A percentile compares a stretch with the other conserved stretches of the same genome.
Evolutionary conservation across 30 jellyfish, hydroid and myxozoan species (phyloP).

Genomic region (Rhopilema esculentum): DNA sequence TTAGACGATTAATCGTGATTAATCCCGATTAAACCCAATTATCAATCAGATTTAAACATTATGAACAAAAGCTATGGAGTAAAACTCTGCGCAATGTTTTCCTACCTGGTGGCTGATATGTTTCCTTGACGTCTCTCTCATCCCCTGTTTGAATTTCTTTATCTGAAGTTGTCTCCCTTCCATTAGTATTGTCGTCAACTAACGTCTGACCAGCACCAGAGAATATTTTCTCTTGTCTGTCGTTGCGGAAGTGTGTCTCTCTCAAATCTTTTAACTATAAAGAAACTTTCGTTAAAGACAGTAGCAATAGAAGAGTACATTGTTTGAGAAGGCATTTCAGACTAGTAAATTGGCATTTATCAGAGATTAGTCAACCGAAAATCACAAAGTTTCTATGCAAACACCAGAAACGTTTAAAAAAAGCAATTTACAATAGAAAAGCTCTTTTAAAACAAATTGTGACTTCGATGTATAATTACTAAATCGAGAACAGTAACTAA

Average conservation of each 20-base stretch:
- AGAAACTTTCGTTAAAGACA: neutral
- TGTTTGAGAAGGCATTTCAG: no score
- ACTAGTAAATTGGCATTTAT: no score
- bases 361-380: no score
- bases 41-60: neutral
- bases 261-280: constrained; percentile 78
- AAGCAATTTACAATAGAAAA: no score
- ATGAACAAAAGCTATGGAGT: neutral
- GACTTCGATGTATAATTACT: no score
- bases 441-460: no score
- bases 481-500: no score
- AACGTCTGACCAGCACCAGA: constrained; percentile 85
- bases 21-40: neutral
- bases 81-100: neutral
- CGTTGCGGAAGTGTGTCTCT: constrained; percentile 66
- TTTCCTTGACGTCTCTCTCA: constrained; percentile 27
- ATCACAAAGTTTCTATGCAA: no score
- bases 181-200: constrained; percentile 13
- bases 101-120: constrained; percentile 66
- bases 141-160: constrained; percentile 23
- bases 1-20: no score
- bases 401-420: no score
- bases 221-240: constrained; percentile 71
- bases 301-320: neutral
- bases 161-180: constrained; percentile 8